These are phyloP conservation scores for Haemorhous mexicanus DNA, from an alignment of 2,113 vertebrate genomes.

Conservation along the genomic window DNA sequence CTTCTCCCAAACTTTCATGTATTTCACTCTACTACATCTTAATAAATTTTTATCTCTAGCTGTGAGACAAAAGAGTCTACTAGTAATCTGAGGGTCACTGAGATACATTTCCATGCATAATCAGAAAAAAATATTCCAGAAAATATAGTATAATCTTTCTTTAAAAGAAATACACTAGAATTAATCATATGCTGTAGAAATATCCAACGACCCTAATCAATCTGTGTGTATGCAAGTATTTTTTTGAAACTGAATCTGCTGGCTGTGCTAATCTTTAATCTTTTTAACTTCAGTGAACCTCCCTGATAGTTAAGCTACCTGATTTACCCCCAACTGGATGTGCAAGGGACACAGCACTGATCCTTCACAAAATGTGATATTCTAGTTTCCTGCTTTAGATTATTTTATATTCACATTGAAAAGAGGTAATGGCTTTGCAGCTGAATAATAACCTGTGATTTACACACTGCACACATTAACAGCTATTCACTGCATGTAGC, in stretches of 20 bases:
- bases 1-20: background rate
- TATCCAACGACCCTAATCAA: background rate
- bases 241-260: background rate
- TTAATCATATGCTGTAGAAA: background rate
- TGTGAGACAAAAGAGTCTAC: background rate
- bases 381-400: background rate
- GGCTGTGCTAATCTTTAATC: background rate
- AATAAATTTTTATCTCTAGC: background rate
- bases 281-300: background rate
- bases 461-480: background rate
- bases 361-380: background rate
- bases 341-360: background rate
- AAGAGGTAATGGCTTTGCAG: background rate
- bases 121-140: background rate
- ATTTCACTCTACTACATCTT: background rate
- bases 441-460: background rate
- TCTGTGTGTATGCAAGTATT: background rate
- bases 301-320: background rate
- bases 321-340: background rate
- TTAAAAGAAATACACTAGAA: background rate
- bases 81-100: background rate
- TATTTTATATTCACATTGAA: background rate
- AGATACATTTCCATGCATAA: background rate
- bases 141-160: background rate
- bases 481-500: background rate